Evolutionary conservation across 2,888 invertebrate species (phyloP).

Genomic region (Spisula subtruncata): DNA sequence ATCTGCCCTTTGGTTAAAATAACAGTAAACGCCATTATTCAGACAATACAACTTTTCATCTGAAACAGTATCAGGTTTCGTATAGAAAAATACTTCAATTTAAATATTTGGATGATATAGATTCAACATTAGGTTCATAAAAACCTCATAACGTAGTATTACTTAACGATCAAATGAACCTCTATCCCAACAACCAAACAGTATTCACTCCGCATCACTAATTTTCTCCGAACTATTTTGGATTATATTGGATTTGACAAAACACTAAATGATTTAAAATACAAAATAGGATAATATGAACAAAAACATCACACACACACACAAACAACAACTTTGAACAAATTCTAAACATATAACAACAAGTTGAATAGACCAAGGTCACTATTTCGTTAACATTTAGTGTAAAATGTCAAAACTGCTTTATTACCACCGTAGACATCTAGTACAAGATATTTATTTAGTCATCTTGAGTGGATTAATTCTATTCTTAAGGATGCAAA

Average conservation of each 20-base stretch:
- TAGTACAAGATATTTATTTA: too few species aligned
- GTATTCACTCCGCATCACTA: too few species aligned
- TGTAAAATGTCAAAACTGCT: not conserved
- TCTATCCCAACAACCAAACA: too few species aligned
- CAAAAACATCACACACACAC: not conserved
- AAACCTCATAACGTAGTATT: too few species aligned
- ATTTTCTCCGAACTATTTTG: too few species aligned
- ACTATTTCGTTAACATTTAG: not conserved
- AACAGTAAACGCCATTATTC: not conserved
- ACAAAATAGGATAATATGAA: not conserved
- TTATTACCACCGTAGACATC: too few species aligned
- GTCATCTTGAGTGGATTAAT: too few species aligned
- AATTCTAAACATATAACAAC: conserved; percentile 11
- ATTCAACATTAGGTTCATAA: too few species aligned
- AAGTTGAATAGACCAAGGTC: not conserved
- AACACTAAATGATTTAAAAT: not conserved
- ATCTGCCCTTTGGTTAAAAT: conserved; percentile 12
- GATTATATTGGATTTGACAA: not conserved
- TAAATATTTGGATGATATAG: too few species aligned
- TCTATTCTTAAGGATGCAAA: too few species aligned
- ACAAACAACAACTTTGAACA: conserved; percentile 13
- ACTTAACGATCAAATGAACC: too few species aligned
- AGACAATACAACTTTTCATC: not conserved
- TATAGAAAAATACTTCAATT: too few species aligned
- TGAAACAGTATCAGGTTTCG: not conserved